A percentile compares a stretch with the other conserved stretches of the same genome.
These are phyloP conservation scores for Rhinella marina DNA, from an alignment of 2,797 vertebrate species.

Conservation along the genomic window DNA sequence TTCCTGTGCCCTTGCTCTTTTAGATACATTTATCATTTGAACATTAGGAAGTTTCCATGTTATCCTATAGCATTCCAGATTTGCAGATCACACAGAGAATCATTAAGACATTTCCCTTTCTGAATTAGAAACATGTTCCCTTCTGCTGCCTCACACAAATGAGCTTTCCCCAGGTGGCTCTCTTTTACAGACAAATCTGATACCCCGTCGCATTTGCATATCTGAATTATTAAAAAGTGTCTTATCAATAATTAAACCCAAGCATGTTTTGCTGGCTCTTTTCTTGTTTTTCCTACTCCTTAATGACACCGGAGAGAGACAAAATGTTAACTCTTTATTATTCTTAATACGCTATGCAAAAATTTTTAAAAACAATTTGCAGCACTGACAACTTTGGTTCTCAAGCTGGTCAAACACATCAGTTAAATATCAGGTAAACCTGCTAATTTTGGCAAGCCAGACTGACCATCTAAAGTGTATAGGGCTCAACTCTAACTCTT, in stretches of 20 bases:
- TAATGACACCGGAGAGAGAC: constrained; percentile 40
- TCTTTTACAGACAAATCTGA: constrained; percentile 61
- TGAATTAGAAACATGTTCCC: constrained; percentile 60
- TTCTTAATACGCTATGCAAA: background rate
- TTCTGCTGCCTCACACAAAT: constrained; percentile 60
- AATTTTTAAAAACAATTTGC: background rate
- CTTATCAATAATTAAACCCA: constrained; percentile 62
- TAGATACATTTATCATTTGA: constrained; percentile 30
- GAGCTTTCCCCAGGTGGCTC: constrained; percentile 62
- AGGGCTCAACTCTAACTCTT: no score
- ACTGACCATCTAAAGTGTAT: no score
- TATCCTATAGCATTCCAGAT: constrained; percentile 44
- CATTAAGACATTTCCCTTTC: constrained; percentile 60
- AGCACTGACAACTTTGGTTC: no score
- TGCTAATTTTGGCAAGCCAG: no score
- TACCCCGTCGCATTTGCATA: constrained; percentile 60
- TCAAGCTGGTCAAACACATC: no score
- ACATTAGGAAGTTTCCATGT: constrained; percentile 22
- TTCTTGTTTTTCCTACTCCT: constrained; percentile 49
- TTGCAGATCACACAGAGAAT: constrained; percentile 60
- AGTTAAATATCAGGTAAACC: no score
- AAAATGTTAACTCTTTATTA: constrained; percentile 30
- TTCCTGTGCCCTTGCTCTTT: constrained; percentile 10
- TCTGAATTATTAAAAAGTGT: constrained; percentile 62
- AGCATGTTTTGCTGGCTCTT: constrained; percentile 58